phyloP scores from a whole-genome alignment of 2,888 invertebrate genomes.

The Monopis laevigella region DNA sequence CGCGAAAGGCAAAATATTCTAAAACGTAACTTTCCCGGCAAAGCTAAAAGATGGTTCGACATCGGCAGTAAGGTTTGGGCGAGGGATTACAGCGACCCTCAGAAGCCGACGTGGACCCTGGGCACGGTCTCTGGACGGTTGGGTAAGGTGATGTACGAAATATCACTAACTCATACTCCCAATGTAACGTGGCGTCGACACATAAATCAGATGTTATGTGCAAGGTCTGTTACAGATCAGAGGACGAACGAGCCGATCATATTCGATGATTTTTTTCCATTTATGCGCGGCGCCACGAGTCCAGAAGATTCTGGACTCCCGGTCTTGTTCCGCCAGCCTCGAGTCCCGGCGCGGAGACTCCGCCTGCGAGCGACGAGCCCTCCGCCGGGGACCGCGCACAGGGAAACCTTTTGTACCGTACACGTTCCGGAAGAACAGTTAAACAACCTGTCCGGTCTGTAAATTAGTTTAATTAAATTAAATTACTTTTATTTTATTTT shows the following conservation, averaged over 20 bases:
- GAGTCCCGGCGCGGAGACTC: not conserved
- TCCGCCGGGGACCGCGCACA: not conserved
- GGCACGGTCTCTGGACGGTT: not conserved
- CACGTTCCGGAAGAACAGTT: not conserved
- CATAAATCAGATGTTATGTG: not conserved
- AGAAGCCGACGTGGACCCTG: not conserved
- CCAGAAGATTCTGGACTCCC: not conserved
- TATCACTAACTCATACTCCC: not conserved
- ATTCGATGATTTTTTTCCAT: no score
- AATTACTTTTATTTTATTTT: no score
- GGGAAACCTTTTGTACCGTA: not conserved
- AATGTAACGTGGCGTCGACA: not conserved
- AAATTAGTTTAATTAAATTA: no score
- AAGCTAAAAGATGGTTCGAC: not conserved
- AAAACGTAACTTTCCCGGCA: not conserved
- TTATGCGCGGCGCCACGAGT: not conserved
- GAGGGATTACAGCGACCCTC: not conserved
- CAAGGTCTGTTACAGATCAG: no score
- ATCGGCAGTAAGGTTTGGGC: not conserved
- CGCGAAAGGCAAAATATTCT: not conserved
- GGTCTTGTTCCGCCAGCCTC: not conserved
- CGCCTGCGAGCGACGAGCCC: not conserved
- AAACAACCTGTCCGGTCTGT: no score
- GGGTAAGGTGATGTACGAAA: not conserved
- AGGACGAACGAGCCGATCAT: no score